Evolutionary conservation across 1,140 invertebrate species (phyloP).

Genomic region (Hylaeus anthracinus): DNA sequence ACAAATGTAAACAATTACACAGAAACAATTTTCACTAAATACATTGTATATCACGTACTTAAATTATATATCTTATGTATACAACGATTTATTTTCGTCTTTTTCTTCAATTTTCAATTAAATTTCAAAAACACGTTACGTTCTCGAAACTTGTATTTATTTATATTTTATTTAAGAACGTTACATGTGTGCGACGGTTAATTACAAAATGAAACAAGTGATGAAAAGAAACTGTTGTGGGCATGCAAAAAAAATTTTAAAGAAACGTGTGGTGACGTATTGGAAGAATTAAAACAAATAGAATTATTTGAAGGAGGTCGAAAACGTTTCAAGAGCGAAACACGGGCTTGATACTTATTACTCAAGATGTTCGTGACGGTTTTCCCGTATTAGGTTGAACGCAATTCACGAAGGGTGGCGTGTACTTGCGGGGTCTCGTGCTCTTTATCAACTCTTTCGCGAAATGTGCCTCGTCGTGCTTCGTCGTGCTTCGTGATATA

Average conservation of each 20-base stretch:
- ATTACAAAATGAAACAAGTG: not conserved
- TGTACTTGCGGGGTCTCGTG: conserved; percentile 54
- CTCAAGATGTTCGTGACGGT: conserved; percentile 60
- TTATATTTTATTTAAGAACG: too few relatives aligned
- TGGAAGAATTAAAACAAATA: too few relatives aligned
- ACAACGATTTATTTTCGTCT: too few relatives aligned
- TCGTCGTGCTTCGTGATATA: conserved; percentile 41
- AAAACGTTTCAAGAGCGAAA: conserved; percentile 22
- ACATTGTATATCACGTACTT: too few relatives aligned
- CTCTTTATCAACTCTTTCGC: conserved; percentile 58
- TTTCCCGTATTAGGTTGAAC: conserved; percentile 61
- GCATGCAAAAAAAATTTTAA: not conserved
- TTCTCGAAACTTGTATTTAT: too few relatives aligned
- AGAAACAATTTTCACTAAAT: too few relatives aligned
- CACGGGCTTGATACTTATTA: conserved; percentile 28
- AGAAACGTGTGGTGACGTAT: not conserved
- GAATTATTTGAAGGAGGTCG: not conserved
- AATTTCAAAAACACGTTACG: too few relatives aligned
- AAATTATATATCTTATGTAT: too few relatives aligned
- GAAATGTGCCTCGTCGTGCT: conserved; percentile 49
- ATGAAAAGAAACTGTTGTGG: not conserved
- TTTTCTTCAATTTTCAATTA: too few relatives aligned
- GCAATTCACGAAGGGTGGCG: conserved; percentile 62
- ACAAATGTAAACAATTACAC: too few relatives aligned
- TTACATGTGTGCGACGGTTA: too few relatives aligned